Evolutionary conservation across 2,113 vertebrate genomes (phyloP).

Genomic region (Speoplatyrhinus poulsoni): DNA sequence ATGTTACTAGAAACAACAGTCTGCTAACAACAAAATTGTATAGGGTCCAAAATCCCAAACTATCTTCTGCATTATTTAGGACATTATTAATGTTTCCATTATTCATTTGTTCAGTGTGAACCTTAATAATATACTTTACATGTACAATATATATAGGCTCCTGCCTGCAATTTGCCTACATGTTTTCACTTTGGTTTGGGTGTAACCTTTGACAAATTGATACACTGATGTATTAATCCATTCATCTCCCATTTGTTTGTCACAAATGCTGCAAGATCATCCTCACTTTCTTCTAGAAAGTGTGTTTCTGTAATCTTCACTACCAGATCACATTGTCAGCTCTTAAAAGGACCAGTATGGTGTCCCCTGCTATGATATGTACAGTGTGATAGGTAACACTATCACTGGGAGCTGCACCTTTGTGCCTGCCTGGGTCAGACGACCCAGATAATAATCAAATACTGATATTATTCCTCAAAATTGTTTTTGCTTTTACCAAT

Average conservation of each 20-base stretch:
- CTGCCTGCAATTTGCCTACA: conserved; percentile 4
- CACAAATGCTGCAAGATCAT: conserved; percentile 21
- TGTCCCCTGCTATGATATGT: too few relatives aligned
- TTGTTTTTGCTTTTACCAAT: too few relatives aligned
- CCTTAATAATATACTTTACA: background rate
- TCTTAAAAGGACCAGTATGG: too few relatives aligned
- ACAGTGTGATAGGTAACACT: too few relatives aligned
- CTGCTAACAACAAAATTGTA: conserved; percentile 38
- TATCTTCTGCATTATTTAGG: conserved; percentile 48
- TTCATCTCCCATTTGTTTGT: conserved; percentile 35
- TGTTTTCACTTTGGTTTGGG: conserved; percentile 54
- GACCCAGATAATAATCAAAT: too few relatives aligned
- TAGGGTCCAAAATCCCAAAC: conserved; percentile 37
- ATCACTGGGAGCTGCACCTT: too few relatives aligned
- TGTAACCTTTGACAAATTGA: conserved; percentile 40
- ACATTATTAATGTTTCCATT: conserved; percentile 49
- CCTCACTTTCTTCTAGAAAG: conserved; percentile 25
- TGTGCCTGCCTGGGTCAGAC: too few relatives aligned
- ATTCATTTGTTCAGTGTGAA: background rate
- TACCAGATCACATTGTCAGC: too few relatives aligned
- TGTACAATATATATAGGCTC: background rate
- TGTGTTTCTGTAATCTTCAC: conserved; percentile 4
- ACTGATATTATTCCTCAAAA: too few relatives aligned
- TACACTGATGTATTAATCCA: conserved; percentile 20
- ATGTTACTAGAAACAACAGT: conserved; percentile 22